Base-by-base conservation (phyloP, 2,888 invertebrate genomes). In the Hermaeophaga mercurialis region DNA sequence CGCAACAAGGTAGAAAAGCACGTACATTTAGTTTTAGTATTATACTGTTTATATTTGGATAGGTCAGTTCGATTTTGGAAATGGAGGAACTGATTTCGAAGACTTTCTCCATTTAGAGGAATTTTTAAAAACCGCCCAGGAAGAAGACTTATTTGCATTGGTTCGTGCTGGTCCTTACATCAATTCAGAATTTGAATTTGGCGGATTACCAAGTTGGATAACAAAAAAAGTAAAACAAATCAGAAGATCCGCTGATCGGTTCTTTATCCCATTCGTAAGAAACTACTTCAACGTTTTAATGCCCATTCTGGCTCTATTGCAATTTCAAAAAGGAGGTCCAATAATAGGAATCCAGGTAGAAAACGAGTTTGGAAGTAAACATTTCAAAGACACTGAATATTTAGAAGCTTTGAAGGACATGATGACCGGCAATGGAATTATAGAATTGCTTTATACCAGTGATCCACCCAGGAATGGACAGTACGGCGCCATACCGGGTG, bases 151-250 rank as follows among this genome's bases (percentile, higher is more conserved):
- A 31, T 78, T 88, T 19, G 92, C 94, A 0, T 83, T 95, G 39
- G 77, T 96, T 1, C 80, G 96, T 15, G 88, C 92, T 0, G 96
- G 96, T 0, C 96, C 96, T 0, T 96, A 93, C 69, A 94, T 96
- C 65, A 94, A 94, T 75, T 92, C 90, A 9, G 96, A 96, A 80
- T 86, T 94, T 77, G 95, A 96, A 59, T 77, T 75, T 58, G 78
- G 78, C 8, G 77, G 77, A 3, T 57, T 77, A 39, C 75, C 75
- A 1, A 66, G 67, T 58, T 72, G 71, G 70, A 52, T 72, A n/a
- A 54, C 69, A 9, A 58, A 78, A 24, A 80, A 81, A n/a, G 58
- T 47, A 3, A 41, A 50, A 12, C 11, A 39, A 3, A 43, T 58
- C 7, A 52, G 56, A 39, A 44, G 50, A 18, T 47, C 52, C 3